A percentile compares a stretch with the other conserved stretches of the same genome.
These are phyloP conservation scores for Brachyopa scutellaris DNA, from an alignment of 2,888 invertebrate species.

Conservation along the genomic window DNA sequence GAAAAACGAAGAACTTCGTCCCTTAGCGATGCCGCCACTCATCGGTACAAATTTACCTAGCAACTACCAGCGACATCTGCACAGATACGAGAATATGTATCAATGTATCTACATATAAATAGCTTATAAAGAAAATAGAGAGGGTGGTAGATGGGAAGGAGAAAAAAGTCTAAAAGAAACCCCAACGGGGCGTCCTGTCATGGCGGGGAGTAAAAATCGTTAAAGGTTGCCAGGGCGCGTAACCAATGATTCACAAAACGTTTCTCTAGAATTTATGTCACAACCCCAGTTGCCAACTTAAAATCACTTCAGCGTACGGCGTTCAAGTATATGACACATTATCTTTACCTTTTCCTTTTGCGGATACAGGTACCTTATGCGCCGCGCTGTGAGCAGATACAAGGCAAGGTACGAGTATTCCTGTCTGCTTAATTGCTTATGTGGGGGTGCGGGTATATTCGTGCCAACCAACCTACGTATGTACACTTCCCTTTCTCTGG, in stretches of 20 bases:
- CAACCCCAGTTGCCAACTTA: slow-evolving; percentile 45
- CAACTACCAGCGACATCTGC: neutral
- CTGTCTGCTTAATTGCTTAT: slow-evolving; percentile 52
- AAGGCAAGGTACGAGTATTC: slow-evolving; percentile 35
- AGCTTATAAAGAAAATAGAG: slow-evolving; percentile 1
- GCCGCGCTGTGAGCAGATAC: slow-evolving; percentile 6
- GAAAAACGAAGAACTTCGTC: no score
- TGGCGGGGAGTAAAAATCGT: slow-evolving; percentile 14
- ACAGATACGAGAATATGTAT: no score
- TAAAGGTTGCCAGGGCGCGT: slow-evolving; percentile 56
- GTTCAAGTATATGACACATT: slow-evolving; percentile 55
- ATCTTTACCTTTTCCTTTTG: slow-evolving; percentile 43
- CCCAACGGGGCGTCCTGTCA: neutral
- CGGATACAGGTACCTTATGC: neutral
- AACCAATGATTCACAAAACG: slow-evolving; percentile 49
- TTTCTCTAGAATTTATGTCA: slow-evolving; percentile 54
- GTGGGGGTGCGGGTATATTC: no score
- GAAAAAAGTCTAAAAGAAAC: neutral
- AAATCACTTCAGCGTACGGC: slow-evolving; percentile 46
- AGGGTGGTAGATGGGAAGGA: no score
- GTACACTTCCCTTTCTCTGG: slow-evolving; percentile 23
- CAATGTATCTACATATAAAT: neutral
- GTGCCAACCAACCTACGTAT: no score
- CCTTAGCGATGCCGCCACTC: slow-evolving; percentile 9
- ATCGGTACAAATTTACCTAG: neutral